Base-by-base conservation (phyloP, 37 sponge, comb jelly and placozoan species). In the Haliclona indistincta region DNA sequence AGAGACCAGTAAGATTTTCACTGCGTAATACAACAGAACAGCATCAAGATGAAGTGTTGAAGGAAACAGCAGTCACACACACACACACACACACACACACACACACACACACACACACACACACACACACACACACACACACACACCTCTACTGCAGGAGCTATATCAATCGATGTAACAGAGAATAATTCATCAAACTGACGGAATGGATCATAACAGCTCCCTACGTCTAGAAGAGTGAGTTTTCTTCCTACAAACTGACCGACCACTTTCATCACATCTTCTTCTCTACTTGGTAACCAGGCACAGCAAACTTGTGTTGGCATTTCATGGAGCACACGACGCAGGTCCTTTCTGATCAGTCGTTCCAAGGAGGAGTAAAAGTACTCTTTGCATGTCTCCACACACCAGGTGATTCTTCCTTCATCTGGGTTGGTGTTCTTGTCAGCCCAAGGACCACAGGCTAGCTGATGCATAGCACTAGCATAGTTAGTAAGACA, bases 181-280 rank as follows among this genome's bases (percentile, higher is more conserved):
- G 67, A 68, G 70, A 91, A 68, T 13, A 63, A 61, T 15, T 80
- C 63, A 32, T 17, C 30, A 60, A 58, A 74, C 3, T 42, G 37
- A 20, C 25, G 0, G 56, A 92, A 92, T n/a, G 93, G 93, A 66
- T 92, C 88, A 54, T 88, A 92, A 43, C 93, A 92, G 58, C 93
- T 92, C 8, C 93, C 93, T 29, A 92, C 93, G 71, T 92, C 93
- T 32, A 92, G 51, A 1, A 92, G 82, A 2, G 36, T 0, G 38
- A 70, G 35, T 0, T n/a, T 34, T 41, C 71, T 35, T n/a, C 13
- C 19, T 20, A 20, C 29, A 19, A 79, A 55, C 29, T 22, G 8
- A 4, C 60, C 52, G 10, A 42, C 25, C 10, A 69, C 56, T 0
- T 36, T 29, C 0, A 11, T 51, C 4, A 73, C 68, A 13, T 55